Evolutionary conservation across 2,888 invertebrate genomes (phyloP), one percentile per base, ranked within the genome.

Genomic region (Apamea monoglypha): DNA sequence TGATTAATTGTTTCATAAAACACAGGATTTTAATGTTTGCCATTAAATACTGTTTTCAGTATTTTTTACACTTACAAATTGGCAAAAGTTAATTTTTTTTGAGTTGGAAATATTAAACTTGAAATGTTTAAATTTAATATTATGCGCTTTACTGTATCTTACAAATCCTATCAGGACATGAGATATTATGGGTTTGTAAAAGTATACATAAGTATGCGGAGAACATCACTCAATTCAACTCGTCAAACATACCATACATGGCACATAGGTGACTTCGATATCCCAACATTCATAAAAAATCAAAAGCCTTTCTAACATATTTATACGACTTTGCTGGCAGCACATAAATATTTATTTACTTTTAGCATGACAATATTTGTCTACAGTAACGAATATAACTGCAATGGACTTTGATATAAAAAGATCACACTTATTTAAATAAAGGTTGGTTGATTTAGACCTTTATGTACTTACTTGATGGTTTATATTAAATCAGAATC

Each of bases 271-370:
- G 67, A 61, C 56, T 61, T 64, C 63, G 47, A 76, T 78, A 76
- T 40, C 47, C 47, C 67, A 84, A 74, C 70, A 87, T 87, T 84
- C 76, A 84, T 78, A 78, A 83, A 80, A 87, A 71, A 88, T 88
- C 87, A 88, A 86, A 71, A 88, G 86, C 80, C 40, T 66, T 88
- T 71, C 36, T 67, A 80, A 87, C 74, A 78, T 80, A 80, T 86
- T 80, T 87, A 76, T 68, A 63, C 70, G 70, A 85, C 67, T 77
- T 85, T 72, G 70, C 76, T 70, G 63, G 56, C 66, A 76, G 44
- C 36, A 32, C 36, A 84, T 87, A 50, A 71, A 87, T 87, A 85
- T 87, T 87, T 84, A 84, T 87, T 78, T 40, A 83, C 66, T 79
- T 79, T 84, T 70, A 79, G 63, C 56, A 70, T 70, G 77, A 61